Conservation (phyloP, 2,797 vertebrate genomes). For the Sebastes trivittatus region DNA sequence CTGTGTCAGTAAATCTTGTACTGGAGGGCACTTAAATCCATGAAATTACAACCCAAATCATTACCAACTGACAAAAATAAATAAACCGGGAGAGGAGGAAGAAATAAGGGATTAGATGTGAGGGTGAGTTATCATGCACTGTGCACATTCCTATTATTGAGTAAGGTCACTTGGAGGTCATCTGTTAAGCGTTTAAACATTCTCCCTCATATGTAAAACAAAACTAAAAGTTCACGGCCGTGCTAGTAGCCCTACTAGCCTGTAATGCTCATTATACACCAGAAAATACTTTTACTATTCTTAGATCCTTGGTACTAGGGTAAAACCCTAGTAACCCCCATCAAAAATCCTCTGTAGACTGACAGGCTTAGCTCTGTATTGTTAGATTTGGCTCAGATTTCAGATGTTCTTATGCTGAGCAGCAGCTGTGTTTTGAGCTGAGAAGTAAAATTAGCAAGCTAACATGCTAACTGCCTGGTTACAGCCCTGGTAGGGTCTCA, state of each 20-base stretch:
- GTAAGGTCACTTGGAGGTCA: slow-evolving; percentile 20
- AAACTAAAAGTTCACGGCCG: background rate
- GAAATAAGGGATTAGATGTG: background rate
- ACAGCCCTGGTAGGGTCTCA: background rate
- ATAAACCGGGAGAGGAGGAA: slow-evolving; percentile 1
- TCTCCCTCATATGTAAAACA: background rate
- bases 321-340: background rate
- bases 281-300: background rate
- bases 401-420: background rate
- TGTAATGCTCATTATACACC: background rate
- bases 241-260: background rate
- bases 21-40: slow-evolving; percentile 35
- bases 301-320: background rate
- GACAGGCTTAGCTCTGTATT: background rate
- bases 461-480: background rate
- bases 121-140: slow-evolving; percentile 62
- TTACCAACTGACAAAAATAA: slow-evolving; percentile 13
- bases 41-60: slow-evolving; percentile 28
- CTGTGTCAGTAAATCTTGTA: slow-evolving; percentile 46
- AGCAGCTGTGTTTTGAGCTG: background rate
- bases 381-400: background rate
- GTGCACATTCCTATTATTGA: background rate
- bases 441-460: background rate
- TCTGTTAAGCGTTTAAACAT: background rate
- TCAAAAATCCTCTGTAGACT: background rate